A percentile compares a stretch with the other conserved stretches of the same genome.
Evolutionary conservation across 2,113 vertebrate species (phyloP).

Genomic region (Vanacampus margaritifer): DNA sequence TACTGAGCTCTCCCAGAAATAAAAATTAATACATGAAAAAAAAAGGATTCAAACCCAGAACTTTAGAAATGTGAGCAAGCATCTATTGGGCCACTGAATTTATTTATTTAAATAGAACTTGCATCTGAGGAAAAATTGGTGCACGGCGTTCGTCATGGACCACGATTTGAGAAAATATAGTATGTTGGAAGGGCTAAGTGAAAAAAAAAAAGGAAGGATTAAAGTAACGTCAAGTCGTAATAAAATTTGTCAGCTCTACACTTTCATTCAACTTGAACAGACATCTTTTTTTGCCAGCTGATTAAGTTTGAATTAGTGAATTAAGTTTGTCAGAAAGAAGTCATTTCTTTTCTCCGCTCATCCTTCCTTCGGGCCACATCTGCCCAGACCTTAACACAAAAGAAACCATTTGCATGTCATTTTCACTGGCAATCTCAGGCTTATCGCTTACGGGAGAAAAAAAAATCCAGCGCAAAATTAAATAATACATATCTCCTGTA

Average conservation of each 20-base stretch:
- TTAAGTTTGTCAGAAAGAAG: constrained; percentile 46
- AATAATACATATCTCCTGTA: constrained; percentile 49
- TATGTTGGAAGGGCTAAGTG: background rate
- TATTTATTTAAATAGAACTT: background rate
- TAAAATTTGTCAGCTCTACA: constrained; percentile 19
- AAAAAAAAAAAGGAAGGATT: constrained; percentile 6
- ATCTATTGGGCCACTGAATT: background rate
- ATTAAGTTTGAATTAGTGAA: constrained; percentile 55
- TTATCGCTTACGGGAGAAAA: constrained; percentile 39
- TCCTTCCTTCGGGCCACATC: constrained; percentile 45
- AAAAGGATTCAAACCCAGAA: too few relatives aligned
- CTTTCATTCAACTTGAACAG: constrained; percentile 27
- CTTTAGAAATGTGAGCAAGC: background rate
- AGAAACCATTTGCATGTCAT: constrained; percentile 63
- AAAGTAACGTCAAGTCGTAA: constrained; percentile 8
- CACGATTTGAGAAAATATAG: background rate
- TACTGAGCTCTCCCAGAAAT: too few relatives aligned
- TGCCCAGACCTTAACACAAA: constrained; percentile 57
- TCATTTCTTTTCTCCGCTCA: constrained; percentile 47
- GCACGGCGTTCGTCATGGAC: background rate
- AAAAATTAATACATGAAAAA: too few relatives aligned
- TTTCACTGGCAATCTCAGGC: constrained; percentile 56
- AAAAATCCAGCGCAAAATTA: constrained; percentile 48
- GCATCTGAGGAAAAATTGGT: background rate
- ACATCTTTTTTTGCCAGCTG: constrained; percentile 24